These are phyloP conservation scores for Fulica atra DNA, from an alignment of 2,113 vertebrate genomes.

Conservation along the genomic window DNA sequence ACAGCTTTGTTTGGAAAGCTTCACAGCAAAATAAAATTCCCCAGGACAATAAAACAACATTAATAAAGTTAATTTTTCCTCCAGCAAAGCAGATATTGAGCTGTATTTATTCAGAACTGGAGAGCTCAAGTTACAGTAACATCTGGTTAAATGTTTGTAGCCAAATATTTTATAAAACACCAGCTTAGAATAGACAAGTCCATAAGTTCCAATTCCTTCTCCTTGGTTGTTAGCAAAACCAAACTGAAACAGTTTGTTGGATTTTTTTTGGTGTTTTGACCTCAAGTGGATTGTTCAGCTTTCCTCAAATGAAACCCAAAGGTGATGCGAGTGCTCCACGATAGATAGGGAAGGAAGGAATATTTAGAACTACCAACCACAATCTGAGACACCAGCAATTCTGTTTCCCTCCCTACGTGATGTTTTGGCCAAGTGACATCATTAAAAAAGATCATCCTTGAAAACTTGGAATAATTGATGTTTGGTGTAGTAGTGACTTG, in stretches of 20 bases:
- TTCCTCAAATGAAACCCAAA: neutral
- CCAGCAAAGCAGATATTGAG: neutral
- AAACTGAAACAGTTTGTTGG: neutral
- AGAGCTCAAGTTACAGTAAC: neutral
- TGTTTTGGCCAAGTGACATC: accelerated
- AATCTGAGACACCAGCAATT: neutral
- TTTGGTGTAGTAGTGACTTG: no score
- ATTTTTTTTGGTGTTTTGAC: neutral
- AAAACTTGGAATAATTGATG: neutral
- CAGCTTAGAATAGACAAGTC: no score
- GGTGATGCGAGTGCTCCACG: accelerated
- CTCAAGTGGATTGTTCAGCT: neutral
- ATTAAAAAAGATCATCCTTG: neutral
- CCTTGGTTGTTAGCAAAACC: neutral
- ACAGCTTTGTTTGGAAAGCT: neutral
- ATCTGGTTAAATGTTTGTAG: neutral
- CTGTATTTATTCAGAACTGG: neutral
- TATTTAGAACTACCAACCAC: neutral
- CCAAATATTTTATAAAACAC: neutral
- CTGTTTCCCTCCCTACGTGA: neutral
- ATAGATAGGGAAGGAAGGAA: neutral
- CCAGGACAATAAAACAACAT: neutral
- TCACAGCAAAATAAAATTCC: neutral
- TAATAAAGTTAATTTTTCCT: neutral
- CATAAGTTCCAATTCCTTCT: neutral